Evolutionary conservation across 2,888 invertebrate species (phyloP).

Genomic region (Mystacides longicornis): DNA sequence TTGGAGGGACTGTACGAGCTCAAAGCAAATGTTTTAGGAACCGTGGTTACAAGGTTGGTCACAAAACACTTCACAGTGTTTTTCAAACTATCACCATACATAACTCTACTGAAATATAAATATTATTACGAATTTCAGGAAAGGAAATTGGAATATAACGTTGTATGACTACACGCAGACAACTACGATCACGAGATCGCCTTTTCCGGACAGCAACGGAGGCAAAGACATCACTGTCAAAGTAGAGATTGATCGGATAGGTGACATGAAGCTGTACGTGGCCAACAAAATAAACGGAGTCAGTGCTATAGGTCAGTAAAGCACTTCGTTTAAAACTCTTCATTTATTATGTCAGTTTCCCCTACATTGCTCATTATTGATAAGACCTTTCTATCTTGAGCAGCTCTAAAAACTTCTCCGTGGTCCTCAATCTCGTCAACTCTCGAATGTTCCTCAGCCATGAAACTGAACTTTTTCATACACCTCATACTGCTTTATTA

Average conservation of each 20-base stretch:
- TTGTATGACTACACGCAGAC: slow-evolving; percentile 64
- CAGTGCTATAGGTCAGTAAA: slow-evolving; percentile 55
- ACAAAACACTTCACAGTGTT: not conserved
- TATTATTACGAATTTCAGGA: no score
- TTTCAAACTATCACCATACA: no score
- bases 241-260: slow-evolving; percentile 66
- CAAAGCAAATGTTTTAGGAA: slow-evolving; percentile 55
- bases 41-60: slow-evolving; percentile 46
- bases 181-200: slow-evolving; percentile 52
- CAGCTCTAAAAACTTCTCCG: no score
- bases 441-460: no score
- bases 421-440: no score
- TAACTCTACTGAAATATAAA: not conserved
- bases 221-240: slow-evolving; percentile 50
- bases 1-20: slow-evolving; percentile 63
- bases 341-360: no score
- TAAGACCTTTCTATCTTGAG: no score
- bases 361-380: no score
- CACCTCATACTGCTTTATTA: no score
- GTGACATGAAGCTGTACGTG: slow-evolving; percentile 70
- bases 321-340: no score
- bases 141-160: slow-evolving; percentile 68
- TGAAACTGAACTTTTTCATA: no score
- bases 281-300: slow-evolving; percentile 64
- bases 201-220: slow-evolving; percentile 15